These are phyloP conservation scores for Bombus haemorrhoidalis DNA, from an alignment of 1,140 invertebrate genomes.

Conservation along the genomic window DNA sequence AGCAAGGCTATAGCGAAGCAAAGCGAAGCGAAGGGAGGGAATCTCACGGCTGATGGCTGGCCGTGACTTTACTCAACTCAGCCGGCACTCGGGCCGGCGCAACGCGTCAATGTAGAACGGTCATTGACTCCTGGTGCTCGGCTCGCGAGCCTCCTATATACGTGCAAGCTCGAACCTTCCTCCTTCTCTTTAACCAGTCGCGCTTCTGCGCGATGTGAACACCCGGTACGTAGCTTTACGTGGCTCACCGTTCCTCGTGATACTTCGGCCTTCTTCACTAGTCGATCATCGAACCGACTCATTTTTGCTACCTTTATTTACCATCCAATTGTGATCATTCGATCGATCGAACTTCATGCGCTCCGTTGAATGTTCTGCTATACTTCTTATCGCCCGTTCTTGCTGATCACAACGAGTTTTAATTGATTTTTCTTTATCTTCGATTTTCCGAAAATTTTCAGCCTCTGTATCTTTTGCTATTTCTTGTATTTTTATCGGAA, in stretches of 20 bases:
- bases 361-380: too few relatives aligned
- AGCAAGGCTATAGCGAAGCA: conserved; percentile 70
- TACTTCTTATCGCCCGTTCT: not conserved
- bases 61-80: conserved; percentile 82
- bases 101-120: conserved; percentile 83
- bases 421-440: not conserved
- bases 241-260: conserved; percentile 55
- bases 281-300: conserved; percentile 29
- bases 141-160: conserved; percentile 67
- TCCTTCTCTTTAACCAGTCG: conserved; percentile 40
- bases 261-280: conserved; percentile 57
- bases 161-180: conserved; percentile 61
- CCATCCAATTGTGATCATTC: not conserved
- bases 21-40: conserved; percentile 75
- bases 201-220: conserved; percentile 56
- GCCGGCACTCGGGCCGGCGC: conserved; percentile 78
- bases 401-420: not conserved
- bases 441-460: not conserved
- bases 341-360: not conserved
- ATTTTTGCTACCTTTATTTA: conserved; percentile 11
- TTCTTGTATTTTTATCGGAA: too few relatives aligned
- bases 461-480: too few relatives aligned
- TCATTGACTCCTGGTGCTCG: conserved; percentile 78
- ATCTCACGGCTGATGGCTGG: conserved; percentile 82
- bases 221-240: conserved; percentile 71